Evolutionary conservation across 2,888 invertebrate genomes (phyloP), one percentile per base, ranked within the genome.

Genomic region (Chrysodeixis includens): DNA sequence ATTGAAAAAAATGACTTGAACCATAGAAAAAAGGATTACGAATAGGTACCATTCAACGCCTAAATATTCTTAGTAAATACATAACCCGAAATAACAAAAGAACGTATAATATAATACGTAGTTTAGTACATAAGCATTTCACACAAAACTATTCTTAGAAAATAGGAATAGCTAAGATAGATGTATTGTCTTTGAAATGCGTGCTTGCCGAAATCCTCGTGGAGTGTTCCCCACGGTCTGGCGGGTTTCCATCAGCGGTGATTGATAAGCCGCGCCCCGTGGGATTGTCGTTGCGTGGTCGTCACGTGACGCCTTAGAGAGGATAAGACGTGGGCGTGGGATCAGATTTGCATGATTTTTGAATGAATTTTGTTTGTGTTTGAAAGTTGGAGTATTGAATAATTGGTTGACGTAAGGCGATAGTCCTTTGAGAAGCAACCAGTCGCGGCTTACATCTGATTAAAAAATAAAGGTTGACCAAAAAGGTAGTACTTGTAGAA

Each of bases 251-350:
- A 89, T 89, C 90, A 88, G 67, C 82, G 72, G 90, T 92, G 92
- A 92, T 92, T 91, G 91, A 92, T 92, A 90, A 90, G 89, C 84
- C 83, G 82, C 84, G 80, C 84, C 85, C 86, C 83, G 83, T 65
- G 84, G 81, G 86, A 84, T 82, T 71, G 83, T 79, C 78, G 81
- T 81, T 84, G 74, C 84, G 79, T 78, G 73, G 83, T 76, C 81
- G 78, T 79, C 71, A 66, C 71, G 69, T 60, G 44, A 57, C 66
- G 73, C 63, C 71, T 82, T 85, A 86, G 76, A 64, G 68, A 69
- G 81, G 81, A 86, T 82, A 84, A 79, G 82, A 60, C 78, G 32
- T 8, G 14, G 22, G 10, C 18, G 9, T 1, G 3, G 20, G 3
- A 1, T 49, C 1, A 3, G n/a, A 32, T 55, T 63, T 58, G 64